Evolutionary conservation across 2,888 invertebrate genomes (phyloP), one percentile per base, ranked within the genome.

Genomic region (Germaria angustata): DNA sequence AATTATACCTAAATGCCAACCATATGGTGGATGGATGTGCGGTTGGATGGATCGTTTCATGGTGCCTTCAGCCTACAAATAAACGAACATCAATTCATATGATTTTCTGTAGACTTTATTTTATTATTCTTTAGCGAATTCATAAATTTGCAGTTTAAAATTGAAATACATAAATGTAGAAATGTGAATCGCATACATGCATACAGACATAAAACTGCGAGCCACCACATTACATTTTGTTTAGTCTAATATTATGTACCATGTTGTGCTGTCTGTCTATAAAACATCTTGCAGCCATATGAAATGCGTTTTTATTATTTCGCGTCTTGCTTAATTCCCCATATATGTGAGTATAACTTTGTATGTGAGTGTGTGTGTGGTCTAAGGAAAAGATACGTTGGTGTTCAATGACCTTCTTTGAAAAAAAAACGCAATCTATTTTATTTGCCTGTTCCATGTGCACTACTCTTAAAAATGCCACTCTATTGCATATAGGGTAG

Each of bases 401-500:
- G 51, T 77, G 78, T 78, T 73, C 81, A 78, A 78, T 71, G 78
- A 73, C 78, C 81, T 75, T 81, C 49, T 78, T 75, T 51, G 72
- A 17, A 1, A 5, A 20, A 63, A 11, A 13, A 46, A 41, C 15
- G 7, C 22, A 17, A 59, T 41, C 49, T 15, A 53, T 36, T 55
- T 53, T 59, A 36, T 63, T 46, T 73, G 57, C 39, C 68, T 49
- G 49, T 2, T 32, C 22, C 32, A 7, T 46, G 15, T 39, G 22
- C 34, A 17, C 28, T 49, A 24, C 36, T 46, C 44, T 46, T 32
- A 57, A 32, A 57, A 36, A 15, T 41, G 28, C 41, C 9, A 51
- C 17, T 15, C 13, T 1, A 20, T 22, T 41, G 20, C 6, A 28
- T 20, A 65, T 73, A 75, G 78, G 78, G 81, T 78, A 65, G 81